Percentiles rank a stretch among this genome's conserved stretches.
These are phyloP conservation scores for Vulpes vulpes DNA, from an alignment of 2,113 vertebrate genomes.

Conservation along the genomic window DNA sequence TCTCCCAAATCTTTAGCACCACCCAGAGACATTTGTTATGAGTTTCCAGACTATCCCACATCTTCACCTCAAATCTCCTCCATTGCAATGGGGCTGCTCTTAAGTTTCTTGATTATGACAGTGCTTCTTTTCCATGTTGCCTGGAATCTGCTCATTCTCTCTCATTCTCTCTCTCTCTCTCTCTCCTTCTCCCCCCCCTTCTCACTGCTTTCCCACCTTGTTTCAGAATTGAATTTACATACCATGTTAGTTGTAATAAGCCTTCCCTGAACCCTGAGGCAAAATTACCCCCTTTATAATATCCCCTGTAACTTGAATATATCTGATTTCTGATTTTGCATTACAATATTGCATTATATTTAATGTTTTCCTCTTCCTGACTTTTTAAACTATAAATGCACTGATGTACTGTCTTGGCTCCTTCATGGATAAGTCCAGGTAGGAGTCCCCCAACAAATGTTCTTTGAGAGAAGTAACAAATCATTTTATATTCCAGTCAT, in stretches of 20 bases:
- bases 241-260: too few relatives aligned
- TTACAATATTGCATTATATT: neutral
- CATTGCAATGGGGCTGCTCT: neutral
- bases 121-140: neutral
- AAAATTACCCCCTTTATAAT: neutral
- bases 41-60: neutral
- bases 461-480: neutral
- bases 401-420: neutral
- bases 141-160: neutral
- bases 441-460: neutral
- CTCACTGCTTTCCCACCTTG: too few relatives aligned
- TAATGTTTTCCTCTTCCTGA: neutral
- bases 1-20: neutral
- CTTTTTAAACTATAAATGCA: neutral
- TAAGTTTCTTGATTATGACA: neutral
- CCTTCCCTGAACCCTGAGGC: too few relatives aligned
- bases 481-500: neutral
- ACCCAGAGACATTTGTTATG: neutral
- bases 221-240: too few relatives aligned
- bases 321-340: neutral
- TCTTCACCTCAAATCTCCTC: neutral
- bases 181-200: too few relatives aligned
- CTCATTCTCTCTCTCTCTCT: fast-evolving
- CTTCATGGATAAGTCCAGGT: neutral
- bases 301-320: neutral